Conservation (phyloP, 2,113 vertebrate species). For the Tonatia bakeri region DNA sequence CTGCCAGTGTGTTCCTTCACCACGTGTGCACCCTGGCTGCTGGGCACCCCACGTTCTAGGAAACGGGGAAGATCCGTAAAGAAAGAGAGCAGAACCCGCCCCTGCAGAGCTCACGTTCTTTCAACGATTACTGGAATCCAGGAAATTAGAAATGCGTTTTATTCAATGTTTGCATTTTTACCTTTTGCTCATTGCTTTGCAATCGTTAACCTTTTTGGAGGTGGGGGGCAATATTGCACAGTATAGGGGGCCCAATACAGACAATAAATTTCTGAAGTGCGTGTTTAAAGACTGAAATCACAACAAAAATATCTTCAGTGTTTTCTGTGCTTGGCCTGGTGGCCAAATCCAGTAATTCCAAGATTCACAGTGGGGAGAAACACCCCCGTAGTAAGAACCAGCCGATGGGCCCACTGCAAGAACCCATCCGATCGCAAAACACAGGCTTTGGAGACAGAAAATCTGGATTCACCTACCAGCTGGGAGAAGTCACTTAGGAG, state of each 20-base stretch:
- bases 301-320: not conserved
- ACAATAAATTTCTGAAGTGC: not conserved
- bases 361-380: not conserved
- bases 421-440: not conserved
- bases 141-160: not conserved
- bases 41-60: too few relatives aligned
- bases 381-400: fast-evolving
- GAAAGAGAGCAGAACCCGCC: not conserved
- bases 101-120: not conserved
- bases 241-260: not conserved
- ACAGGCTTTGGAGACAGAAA: not conserved
- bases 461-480: not conserved
- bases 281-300: not conserved
- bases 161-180: not conserved
- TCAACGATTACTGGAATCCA: not conserved
- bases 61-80: too few relatives aligned
- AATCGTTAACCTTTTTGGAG: not conserved
- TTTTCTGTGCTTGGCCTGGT: not conserved
- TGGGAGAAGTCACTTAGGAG: not conserved
- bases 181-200: not conserved
- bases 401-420: fast-evolving
- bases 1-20: too few relatives aligned
- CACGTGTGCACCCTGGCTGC: too few relatives aligned
- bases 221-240: not conserved
- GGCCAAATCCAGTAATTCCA: too few relatives aligned